Conservation (phyloP, 2,113 vertebrate species). For the Leptobrachium ailaonicum region DNA sequence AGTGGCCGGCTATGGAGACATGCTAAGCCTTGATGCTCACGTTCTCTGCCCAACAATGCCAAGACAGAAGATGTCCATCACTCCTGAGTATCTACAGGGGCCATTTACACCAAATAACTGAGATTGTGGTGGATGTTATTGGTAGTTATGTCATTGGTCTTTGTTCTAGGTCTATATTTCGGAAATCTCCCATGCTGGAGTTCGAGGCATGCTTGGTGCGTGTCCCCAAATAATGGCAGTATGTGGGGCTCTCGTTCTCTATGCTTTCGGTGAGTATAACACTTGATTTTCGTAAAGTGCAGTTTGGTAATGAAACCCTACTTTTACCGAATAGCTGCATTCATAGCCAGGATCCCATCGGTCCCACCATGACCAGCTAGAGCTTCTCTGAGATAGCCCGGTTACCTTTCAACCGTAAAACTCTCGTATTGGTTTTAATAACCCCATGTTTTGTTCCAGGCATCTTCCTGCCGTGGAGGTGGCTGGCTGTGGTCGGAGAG, state of each 20-base stretch:
- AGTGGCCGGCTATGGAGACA: too few species aligned
- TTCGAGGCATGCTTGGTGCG: constrained; percentile 85
- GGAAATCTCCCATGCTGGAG: constrained; percentile 81
- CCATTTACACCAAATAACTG: too few species aligned
- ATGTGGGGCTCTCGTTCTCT: constrained; percentile 83
- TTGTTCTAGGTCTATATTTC: constrained; percentile 88
- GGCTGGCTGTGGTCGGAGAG: constrained; percentile 83
- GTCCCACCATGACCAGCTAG: too few species aligned
- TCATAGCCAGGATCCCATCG: too few species aligned
- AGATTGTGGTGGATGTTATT: too few species aligned
- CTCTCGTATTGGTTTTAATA: too few species aligned
- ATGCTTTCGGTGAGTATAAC: constrained; percentile 69
- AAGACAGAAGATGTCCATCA: too few species aligned
- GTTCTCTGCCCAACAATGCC: too few species aligned
- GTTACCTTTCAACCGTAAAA: too few species aligned
- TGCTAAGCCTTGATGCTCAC: too few species aligned
- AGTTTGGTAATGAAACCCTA: background rate
- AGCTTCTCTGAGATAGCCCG: too few species aligned
- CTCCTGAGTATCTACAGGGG: too few species aligned
- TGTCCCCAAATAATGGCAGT: constrained; percentile 92
- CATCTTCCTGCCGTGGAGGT: constrained; percentile 84
- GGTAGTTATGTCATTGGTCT: background rate
- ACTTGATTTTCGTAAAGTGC: background rate
- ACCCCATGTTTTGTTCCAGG: constrained; percentile 53
- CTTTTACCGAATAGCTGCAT: background rate